Evolutionary conservation across 2,797 vertebrate species (phyloP), one percentile per base, ranked within the genome.

Genomic region (Petrocephalus schoutedeni): DNA sequence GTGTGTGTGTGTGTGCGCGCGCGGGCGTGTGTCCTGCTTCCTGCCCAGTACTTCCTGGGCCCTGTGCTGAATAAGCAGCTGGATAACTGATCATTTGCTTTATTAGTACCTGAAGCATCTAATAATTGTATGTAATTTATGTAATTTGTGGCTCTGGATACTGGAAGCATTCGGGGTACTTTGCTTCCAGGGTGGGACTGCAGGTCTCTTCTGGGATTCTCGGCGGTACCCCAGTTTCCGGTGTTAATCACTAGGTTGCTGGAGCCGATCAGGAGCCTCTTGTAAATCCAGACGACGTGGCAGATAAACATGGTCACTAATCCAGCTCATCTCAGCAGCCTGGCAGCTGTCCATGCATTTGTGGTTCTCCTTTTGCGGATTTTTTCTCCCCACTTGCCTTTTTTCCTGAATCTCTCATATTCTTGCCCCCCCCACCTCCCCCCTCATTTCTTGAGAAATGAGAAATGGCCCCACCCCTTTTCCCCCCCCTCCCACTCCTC

Each of bases 121-220:
- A 28, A 32, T 71, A 12, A 71, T 36, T 71, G 23, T 71, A 71
- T 36, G 64, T 16, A 32, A 71, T 71, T 71, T 71, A 14, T 51
- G 8, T 51, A 51, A 51, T 51, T 51, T 51, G 49, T 9, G 8
- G 49, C 5, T 9, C 9, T 74, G 9, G 41, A 36, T 77, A 14
- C 12, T 21, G 32, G 45, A 82, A 51, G 45, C 23, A 80, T 82
- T 82, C 7, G 10, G 77, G 77, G 86, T 87, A 56, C 80, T 74
- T 90, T 71, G 41, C 21, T 90, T 90, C 61, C 84, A 90, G 71
- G 16, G 19, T 82, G n/a, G 4, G 51, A 2, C 36, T 49, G 45
- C 45, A 1, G 19, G 0, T 21, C 16, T 28, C 67, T 1, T 0
- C 45, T 82, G 77, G 77, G 19, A 82, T 21, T n/a, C 23, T 80